Evolutionary conservation across 2,113 vertebrate genomes (phyloP).

Genomic region (Cynopterus brachyotis): DNA sequence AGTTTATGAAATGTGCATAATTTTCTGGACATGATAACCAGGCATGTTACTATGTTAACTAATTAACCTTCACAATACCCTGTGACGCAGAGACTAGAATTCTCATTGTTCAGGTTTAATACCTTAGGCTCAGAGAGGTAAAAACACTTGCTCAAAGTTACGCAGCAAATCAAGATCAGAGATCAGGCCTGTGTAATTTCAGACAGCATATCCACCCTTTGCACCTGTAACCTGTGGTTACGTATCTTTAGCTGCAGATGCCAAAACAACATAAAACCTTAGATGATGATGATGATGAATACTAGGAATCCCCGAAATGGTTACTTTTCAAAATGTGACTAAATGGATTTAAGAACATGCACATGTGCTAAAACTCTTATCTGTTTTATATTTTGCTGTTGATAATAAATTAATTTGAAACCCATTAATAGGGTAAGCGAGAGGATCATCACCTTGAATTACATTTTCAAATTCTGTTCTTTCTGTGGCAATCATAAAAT

Average conservation of each 20-base stretch:
- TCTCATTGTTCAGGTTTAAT: background rate
- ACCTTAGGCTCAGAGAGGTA: background rate
- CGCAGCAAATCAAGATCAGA: background rate
- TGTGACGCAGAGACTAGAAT: background rate
- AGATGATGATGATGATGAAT: too few relatives aligned
- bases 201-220: background rate
- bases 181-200: background rate
- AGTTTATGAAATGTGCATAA: background rate
- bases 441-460: slow-evolving; percentile 61
- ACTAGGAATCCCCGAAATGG: background rate
- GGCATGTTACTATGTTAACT: background rate
- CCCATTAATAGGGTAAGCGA: slow-evolving; percentile 62
- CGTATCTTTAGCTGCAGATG: background rate
- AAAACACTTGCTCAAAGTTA: background rate
- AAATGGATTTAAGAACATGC: background rate
- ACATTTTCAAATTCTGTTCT: slow-evolving; percentile 59
- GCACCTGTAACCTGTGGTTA: background rate
- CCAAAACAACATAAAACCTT: background rate
- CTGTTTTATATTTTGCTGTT: slow-evolving; percentile 55
- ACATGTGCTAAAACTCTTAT: background rate
- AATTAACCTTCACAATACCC: background rate
- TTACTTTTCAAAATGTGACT: slow-evolving; percentile 28
- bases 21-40: background rate
- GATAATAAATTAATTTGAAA: slow-evolving; percentile 68
- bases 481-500: slow-evolving; percentile 58